These are phyloP conservation scores for Drosophila bipectinata DNA, from an alignment of 1,140 invertebrate species.

Conservation along the genomic window DNA sequence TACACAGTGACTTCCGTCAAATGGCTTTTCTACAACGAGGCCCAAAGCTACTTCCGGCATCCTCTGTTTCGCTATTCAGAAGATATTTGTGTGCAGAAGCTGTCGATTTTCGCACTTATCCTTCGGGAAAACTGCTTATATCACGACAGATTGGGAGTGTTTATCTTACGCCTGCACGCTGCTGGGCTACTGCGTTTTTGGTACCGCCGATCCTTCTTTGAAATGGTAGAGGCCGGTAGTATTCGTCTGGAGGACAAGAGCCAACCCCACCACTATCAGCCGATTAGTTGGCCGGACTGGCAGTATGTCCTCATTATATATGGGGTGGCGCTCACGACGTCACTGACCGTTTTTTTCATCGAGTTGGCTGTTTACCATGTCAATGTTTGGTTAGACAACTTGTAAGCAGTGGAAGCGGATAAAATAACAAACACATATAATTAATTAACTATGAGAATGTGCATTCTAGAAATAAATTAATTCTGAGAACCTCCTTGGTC, in stretches of 20 bases:
- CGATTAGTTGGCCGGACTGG: slow-evolving; percentile 18
- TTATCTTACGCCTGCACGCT: slow-evolving; percentile 1
- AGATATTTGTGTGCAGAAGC: slow-evolving; percentile 26
- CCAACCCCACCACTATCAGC: not conserved
- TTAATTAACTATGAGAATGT: too few species aligned
- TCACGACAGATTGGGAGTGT: slow-evolving; percentile 5
- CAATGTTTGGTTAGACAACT: slow-evolving; percentile 42
- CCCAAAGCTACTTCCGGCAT: slow-evolving; percentile 24
- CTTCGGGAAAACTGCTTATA: slow-evolving; percentile 26
- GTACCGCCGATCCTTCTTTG: slow-evolving; percentile 10
- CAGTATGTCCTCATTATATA: slow-evolving; percentile 9
- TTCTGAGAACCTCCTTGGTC: too few species aligned
- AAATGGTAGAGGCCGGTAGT: slow-evolving; percentile 24
- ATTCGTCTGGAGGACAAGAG: slow-evolving; percentile 19
- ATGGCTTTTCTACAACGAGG: slow-evolving; percentile 10
- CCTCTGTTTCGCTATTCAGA: slow-evolving; percentile 46
- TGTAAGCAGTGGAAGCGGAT: slow-evolving; percentile 1
- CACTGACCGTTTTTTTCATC: slow-evolving; percentile 5
- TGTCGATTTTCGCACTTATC: slow-evolving; percentile 9
- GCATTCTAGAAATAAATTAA: too few species aligned
- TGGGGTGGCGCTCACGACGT: slow-evolving; percentile 7
- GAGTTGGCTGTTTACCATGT: slow-evolving; percentile 31
- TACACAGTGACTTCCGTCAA: slow-evolving; percentile 35
- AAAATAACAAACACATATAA: not conserved
- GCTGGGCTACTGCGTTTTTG: slow-evolving; percentile 14